Base-by-base conservation (phyloP, 2,113 vertebrate species). In the Clupea harengus region DNA sequence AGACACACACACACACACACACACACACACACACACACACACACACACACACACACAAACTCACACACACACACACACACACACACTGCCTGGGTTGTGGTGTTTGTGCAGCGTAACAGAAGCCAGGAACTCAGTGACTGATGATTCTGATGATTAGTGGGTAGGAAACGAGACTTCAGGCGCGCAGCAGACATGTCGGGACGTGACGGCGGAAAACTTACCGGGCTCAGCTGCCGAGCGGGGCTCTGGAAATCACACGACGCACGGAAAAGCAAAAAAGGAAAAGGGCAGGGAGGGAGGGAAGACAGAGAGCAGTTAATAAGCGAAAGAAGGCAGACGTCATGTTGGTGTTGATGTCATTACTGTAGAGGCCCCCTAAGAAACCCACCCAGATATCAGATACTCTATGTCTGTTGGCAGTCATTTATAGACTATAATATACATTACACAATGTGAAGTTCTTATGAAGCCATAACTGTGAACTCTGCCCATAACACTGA, bases 141-240 rank as follows among this genome's bases (percentile, higher is more conserved):
- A 88, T 39, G 85, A 84, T 64, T 87, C 50, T 84, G 86, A 84
- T 82, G 49, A 13, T 3, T 44, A n/a, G 49, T 50, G 32, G 64
- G 72, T 78, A 39, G 28, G 28, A 45, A 44, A 60, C 17, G 54
- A 47, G 54, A 45, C 45, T 46, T 45, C 10, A 39, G n/a, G 50
- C 39, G 45, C 82, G 18, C n/a, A 52, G 80, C 54, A 25, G 2
- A 13, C 32, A 82, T 45, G 25, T 39, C 78, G n/a, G 49, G 17
- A 44, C 28, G 60, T 11, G 82, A 54, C 22, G n/a, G 1, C 10
- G 72, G 6, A 89, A 84, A 5, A 89, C 96, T 96, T 95, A 97
- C 96, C 96, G 86, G 95, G 95, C 91, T 97, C 96, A 72, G 94
- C 93, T 83, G 96, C 94, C 88, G 96, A 96, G 89, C 96, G 93